Base-by-base conservation (phyloP, 1,140 invertebrate genomes). In the Diabrotica undecimpunctata region DNA sequence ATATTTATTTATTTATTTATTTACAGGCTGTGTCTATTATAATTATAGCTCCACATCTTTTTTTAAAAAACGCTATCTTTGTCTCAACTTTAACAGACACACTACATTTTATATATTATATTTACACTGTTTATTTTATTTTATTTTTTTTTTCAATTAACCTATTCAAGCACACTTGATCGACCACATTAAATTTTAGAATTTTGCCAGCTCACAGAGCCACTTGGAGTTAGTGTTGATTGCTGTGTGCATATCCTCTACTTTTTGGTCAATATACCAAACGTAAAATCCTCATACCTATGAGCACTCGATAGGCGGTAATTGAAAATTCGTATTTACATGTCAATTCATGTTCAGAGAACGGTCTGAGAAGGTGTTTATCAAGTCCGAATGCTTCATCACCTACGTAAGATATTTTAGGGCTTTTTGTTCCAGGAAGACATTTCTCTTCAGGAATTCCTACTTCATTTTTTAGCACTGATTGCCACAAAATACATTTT, bases 251-350 rank as follows among this genome's bases (percentile, higher is more conserved):
- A 77, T 54, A 78, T 73, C 63, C n/a, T 53, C 76, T 74, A 77
- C 65, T 77, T 78, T 51, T 77, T 78, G 14, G 55, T n/a, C 37
- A 74, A 38, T 13, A 74, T 72, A 11, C 65, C 72, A 68, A 74
- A 73, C 11, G 72, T 35, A 72, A 79, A 81, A 66, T 83, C 80
- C 11, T 80, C 68, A n/a, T 77, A 74, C 53, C 75, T 62, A 61
- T 78, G 63, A 36, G 74, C 79, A 62, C 74, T 68, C 14, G 71
- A 71, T n/a, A 80, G 57, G 38, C 77, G 67, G 65, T 83, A 82
- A 66, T 83, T 82, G 70, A 79, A 82, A 13, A 80, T 71, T 67
- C 63, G 62, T 65, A 69, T 74, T 54, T 56, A 36, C 71, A 54
- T 46, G 70, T 51, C 46, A 81, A 64, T 39, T 59, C 36, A 54